Evolutionary conservation across 2,797 vertebrate species (phyloP).

Genomic region (Lindbergichthys nudifrons): DNA sequence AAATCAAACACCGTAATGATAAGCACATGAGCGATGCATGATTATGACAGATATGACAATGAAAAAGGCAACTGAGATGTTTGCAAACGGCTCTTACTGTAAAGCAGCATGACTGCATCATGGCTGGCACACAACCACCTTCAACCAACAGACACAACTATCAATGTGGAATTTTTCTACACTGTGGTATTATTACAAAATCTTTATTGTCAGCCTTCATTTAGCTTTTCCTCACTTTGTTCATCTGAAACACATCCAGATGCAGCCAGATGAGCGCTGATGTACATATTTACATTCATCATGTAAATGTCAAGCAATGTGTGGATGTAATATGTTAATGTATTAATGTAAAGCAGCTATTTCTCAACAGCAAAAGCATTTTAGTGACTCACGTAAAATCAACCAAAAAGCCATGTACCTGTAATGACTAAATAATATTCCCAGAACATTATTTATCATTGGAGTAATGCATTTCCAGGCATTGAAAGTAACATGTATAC

Average conservation of each 20-base stretch:
- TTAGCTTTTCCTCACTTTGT: conserved; percentile 16
- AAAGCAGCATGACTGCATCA: conserved; percentile 24
- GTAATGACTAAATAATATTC: conserved; percentile 16
- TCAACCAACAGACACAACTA: conserved; percentile 15
- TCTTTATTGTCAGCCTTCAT: background rate
- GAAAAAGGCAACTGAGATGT: conserved; percentile 56
- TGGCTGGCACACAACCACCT: conserved; percentile 17
- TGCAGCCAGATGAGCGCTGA: conserved; percentile 23
- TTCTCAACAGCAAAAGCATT: conserved; percentile 4
- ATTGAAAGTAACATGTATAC: conserved; percentile 2
- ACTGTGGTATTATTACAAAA: no score
- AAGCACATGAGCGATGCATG: conserved; percentile 36
- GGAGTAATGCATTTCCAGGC: conserved; percentile 3
- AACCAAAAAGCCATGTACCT: conserved; percentile 18
- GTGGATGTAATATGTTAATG: conserved; percentile 19
- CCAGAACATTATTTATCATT: background rate
- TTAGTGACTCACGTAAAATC: conserved; percentile 1
- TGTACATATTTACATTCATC: conserved; percentile 41
- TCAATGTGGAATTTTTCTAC: conserved; percentile 1
- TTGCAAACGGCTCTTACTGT: conserved; percentile 19
- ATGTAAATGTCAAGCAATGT: conserved; percentile 28
- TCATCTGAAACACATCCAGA: conserved; percentile 14
- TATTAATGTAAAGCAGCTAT: conserved; percentile 15
- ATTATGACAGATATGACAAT: conserved; percentile 26
- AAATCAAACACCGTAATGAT: background rate